A percentile compares a stretch with the other conserved stretches of the same genome.
Conservation (phyloP, 1,140 invertebrate species). For the Nephila pilipes region DNA sequence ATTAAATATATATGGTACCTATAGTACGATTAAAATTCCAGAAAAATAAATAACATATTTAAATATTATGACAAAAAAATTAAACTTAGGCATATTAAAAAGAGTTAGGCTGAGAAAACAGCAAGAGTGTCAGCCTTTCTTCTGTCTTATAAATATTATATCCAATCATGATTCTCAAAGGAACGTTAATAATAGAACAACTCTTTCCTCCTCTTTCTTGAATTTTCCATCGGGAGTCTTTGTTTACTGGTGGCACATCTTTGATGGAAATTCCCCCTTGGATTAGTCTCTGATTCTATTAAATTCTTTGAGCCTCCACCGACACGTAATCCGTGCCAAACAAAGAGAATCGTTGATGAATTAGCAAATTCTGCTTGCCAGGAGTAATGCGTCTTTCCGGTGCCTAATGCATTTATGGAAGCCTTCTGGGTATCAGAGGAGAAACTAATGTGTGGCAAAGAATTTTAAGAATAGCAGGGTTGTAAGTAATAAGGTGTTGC, state of each 20-base stretch:
- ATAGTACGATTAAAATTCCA: no score
- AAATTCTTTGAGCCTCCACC: neutral
- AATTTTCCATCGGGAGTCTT: neutral
- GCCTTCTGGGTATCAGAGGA: neutral
- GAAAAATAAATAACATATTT: no score
- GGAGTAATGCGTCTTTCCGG: neutral
- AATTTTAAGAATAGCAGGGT: neutral
- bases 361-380: slow-evolving; percentile 34
- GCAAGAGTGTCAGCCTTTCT: neutral
- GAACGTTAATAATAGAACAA: neutral
- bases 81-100: no score
- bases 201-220: neutral
- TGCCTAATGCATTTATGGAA: slow-evolving; percentile 5
- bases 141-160: neutral
- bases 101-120: no score
- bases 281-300: slow-evolving; percentile 10
- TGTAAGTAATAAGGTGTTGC: no score
- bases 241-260: neutral
- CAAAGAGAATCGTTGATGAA: slow-evolving; percentile 47
- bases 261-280: neutral
- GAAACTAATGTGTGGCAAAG: neutral
- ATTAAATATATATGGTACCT: no score
- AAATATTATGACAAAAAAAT: no score
- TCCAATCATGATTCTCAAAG: neutral
- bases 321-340: slow-evolving; percentile 54